Percentiles rank a stretch among this genome's conserved stretches.
Evolutionary conservation across 2,888 invertebrate genomes (phyloP).

Genomic region (Melanostoma scalare): DNA sequence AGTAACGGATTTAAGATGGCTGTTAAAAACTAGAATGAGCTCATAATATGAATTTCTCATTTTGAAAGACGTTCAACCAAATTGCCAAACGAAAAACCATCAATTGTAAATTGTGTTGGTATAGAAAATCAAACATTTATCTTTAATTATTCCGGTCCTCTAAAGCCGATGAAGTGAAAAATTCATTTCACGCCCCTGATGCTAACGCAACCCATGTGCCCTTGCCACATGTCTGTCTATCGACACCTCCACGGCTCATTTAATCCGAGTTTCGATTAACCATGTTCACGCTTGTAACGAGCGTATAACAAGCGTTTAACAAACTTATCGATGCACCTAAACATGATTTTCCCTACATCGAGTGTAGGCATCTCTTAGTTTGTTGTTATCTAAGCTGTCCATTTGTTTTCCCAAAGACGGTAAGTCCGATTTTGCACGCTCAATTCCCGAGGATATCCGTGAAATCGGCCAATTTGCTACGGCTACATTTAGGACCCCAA

Average conservation of each 20-base stretch:
- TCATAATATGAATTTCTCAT: no score
- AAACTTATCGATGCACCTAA: constrained; percentile 34
- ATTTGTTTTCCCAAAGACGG: constrained; percentile 43
- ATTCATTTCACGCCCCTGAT: constrained; percentile 30
- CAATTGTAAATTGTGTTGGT: no score
- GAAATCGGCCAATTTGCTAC: constrained; percentile 66
- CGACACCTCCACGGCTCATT: constrained; percentile 57
- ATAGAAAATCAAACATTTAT: no score
- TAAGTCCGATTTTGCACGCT: constrained; percentile 54
- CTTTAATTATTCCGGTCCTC: no score
- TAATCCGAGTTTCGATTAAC: constrained; percentile 32
- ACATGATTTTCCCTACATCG: constrained; percentile 53
- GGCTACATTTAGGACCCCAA: constrained; percentile 48
- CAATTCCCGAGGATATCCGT: constrained; percentile 65
- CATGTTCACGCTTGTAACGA: constrained; percentile 43
- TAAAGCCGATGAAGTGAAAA: not conserved
- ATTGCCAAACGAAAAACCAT: no score
- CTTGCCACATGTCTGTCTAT: constrained; percentile 29
- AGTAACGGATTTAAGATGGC: no score
- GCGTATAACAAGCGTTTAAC: constrained; percentile 59
- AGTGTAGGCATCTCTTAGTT: constrained; percentile 17
- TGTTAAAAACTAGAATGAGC: no score
- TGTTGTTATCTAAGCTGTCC: constrained; percentile 41
- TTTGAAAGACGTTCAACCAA: no score
- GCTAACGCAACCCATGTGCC: constrained; percentile 16